Percentiles rank a stretch among this genome's conserved stretches.
These are phyloP conservation scores for Cassiopea andromeda DNA, from an alignment of 30 jellyfish, hydroid and myxozoan species.

Conservation along the genomic window DNA sequence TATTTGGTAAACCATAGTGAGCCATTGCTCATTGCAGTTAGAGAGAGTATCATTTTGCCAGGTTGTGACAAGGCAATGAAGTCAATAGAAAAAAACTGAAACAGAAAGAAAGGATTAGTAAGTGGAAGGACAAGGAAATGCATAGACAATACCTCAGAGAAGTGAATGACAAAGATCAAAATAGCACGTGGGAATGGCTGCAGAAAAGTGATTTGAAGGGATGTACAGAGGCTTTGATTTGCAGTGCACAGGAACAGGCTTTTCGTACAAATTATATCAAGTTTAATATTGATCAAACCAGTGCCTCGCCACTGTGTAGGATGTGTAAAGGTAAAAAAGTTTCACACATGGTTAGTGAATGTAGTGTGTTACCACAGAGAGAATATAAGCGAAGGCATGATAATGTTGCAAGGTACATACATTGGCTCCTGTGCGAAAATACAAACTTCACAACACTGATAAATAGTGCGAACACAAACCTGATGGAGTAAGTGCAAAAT, in stretches of 20 bases:
- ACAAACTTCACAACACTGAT: background rate
- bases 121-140: constrained; percentile 16
- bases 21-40: constrained; percentile 35
- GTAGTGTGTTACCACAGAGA: constrained; percentile 3
- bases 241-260: constrained; percentile 33
- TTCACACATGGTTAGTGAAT: constrained; percentile 12
- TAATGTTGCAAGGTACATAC: background rate
- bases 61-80: constrained; percentile 4
- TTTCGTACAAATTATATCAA: background rate
- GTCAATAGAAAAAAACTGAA: background rate
- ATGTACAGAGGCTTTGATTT: constrained; percentile 18
- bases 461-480: constrained; percentile 26
- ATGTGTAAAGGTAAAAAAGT: background rate
- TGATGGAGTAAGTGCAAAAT: constrained; percentile 17
- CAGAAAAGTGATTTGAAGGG: constrained; percentile 22
- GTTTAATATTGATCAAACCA: background rate
- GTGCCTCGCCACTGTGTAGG: constrained; percentile 10
- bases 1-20: background rate
- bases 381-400: constrained; percentile 18
- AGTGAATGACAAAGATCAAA: background rate
- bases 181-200: constrained; percentile 16
- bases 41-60: constrained; percentile 13
- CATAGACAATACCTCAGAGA: constrained; percentile 16
- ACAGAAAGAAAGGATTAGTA: background rate
- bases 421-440: constrained; percentile 20